A percentile compares a stretch with the other conserved stretches of the same genome.
Conservation (phyloP, 2,888 invertebrate genomes). For the Chrysina gloriosa region DNA sequence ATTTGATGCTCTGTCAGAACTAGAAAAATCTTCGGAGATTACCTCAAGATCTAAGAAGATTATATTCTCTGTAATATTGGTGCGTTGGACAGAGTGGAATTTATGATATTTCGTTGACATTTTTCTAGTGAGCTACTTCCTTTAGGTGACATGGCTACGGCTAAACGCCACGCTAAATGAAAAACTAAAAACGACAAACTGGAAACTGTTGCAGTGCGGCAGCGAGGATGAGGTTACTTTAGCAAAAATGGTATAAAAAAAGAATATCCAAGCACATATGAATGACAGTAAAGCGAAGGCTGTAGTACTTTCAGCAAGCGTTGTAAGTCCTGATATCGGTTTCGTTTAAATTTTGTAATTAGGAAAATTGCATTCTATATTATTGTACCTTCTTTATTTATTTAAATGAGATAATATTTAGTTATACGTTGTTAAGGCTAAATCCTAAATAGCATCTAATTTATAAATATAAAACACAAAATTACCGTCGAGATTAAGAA, state of each 20-base stretch:
- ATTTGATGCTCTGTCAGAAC: slow-evolving; percentile 16
- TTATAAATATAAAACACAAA: no score
- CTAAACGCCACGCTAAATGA: background rate
- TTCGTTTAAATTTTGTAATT: no score
- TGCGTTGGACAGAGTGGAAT: slow-evolving; percentile 4
- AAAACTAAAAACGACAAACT: background rate
- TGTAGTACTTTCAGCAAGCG: no score
- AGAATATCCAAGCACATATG: no score
- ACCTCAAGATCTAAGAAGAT: slow-evolving; percentile 28
- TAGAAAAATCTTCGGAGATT: slow-evolving; percentile 32
- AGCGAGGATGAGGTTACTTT: background rate
- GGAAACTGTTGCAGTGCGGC: background rate
- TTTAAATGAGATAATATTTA: no score
- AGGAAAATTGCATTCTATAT: no score
- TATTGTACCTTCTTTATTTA: no score
- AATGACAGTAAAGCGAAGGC: no score
- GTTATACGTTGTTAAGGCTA: no score
- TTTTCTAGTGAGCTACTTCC: background rate
- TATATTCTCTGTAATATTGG: slow-evolving; percentile 17
- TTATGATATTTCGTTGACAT: slow-evolving; percentile 12
- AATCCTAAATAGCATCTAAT: no score
- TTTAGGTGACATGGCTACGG: background rate
- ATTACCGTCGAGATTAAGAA: slow-evolving; percentile 4
- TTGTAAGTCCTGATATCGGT: no score
- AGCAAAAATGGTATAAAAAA: no score